These are phyloP conservation scores for Hippocampus mohnikei DNA, from an alignment of 2,113 vertebrate genomes.

Conservation along the genomic window DNA sequence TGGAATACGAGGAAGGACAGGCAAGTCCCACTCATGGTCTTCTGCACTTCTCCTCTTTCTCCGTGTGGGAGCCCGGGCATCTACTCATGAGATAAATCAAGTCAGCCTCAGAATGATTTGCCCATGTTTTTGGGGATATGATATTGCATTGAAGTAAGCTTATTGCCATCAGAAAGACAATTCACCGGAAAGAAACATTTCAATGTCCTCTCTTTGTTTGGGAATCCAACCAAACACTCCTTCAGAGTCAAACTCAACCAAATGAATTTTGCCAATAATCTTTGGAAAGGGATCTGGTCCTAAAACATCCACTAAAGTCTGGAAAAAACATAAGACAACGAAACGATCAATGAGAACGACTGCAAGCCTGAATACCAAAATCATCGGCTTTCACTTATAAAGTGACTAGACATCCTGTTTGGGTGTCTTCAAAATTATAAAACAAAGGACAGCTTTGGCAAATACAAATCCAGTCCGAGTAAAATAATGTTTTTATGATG, in stretches of 20 bases:
- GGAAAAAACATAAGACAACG: constrained; percentile 4
- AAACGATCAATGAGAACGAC: not conserved
- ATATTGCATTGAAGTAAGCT: not conserved
- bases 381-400: not conserved
- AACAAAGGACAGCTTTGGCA: not conserved
- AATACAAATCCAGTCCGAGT: not conserved
- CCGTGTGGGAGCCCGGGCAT: constrained; percentile 28
- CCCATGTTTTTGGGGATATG: not conserved
- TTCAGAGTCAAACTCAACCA: constrained; percentile 76
- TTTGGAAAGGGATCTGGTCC: constrained; percentile 78
- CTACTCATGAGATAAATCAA: constrained; percentile 17
- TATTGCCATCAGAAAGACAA: not conserved
- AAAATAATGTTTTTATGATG: not conserved
- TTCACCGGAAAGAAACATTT: constrained; percentile 76
- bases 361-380: not conserved
- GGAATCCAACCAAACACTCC: constrained; percentile 84
- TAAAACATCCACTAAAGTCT: constrained; percentile 77
- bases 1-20: constrained; percentile 70
- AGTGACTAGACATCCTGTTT: not conserved
- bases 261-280: constrained; percentile 71
- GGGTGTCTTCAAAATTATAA: not conserved
- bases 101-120: not conserved
- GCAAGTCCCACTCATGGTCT: not conserved
- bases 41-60: constrained; percentile 48
- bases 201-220: constrained; percentile 64